Conservation (phyloP, 2,797 vertebrate species). For the Hoplostethus atlanticus region DNA sequence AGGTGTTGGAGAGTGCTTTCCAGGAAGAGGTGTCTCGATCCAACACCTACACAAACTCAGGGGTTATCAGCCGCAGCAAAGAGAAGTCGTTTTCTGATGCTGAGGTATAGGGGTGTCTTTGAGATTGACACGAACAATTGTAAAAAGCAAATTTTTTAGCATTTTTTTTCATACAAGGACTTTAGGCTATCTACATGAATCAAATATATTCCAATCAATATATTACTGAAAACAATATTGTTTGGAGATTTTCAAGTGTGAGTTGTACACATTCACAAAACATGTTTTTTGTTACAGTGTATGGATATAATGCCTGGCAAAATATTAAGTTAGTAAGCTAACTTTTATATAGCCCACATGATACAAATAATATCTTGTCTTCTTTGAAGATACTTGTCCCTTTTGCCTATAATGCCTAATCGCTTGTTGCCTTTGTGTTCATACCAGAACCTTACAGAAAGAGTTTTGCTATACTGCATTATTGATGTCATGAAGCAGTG, state of each 20-base stretch:
- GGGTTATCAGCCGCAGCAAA: slow-evolving; percentile 78
- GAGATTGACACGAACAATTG: slow-evolving; percentile 33
- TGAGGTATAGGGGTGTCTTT: slow-evolving; percentile 69
- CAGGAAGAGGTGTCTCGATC: slow-evolving; percentile 84
- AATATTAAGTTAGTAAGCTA: not conserved
- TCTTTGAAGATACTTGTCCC: not conserved
- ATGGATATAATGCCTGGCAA: not conserved
- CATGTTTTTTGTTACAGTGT: not conserved
- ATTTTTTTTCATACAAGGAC: not conserved
- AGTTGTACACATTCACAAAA: no score
- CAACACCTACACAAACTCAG: slow-evolving; percentile 83
- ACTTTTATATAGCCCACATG: not conserved
- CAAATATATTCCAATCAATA: no score
- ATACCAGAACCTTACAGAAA: no score
- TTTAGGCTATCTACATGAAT: not conserved
- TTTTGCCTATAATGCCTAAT: not conserved
- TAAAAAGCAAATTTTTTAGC: slow-evolving; percentile 36
- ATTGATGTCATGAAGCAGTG: no score
- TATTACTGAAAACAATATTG: no score
- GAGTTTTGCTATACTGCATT: no score
- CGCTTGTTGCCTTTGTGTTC: no score
- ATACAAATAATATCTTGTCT: not conserved
- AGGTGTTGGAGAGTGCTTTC: slow-evolving; percentile 87
- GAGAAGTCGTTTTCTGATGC: slow-evolving; percentile 83
- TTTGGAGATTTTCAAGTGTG: no score